Base-by-base conservation (phyloP, 2,113 vertebrate genomes). In the Percina caprodes region DNA sequence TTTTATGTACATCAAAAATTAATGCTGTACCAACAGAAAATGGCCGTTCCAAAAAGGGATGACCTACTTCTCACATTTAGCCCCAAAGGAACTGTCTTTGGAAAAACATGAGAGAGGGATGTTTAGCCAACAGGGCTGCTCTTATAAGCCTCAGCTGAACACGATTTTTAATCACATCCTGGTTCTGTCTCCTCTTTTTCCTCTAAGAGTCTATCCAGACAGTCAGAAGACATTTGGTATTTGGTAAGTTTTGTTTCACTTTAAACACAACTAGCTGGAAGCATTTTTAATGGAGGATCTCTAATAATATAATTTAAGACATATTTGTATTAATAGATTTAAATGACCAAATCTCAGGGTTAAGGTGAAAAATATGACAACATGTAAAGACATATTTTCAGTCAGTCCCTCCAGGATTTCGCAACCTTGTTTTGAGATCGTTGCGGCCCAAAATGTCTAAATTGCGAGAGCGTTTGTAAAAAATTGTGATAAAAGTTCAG, bases 61-160 rank as follows among this genome's bases (percentile, higher is more conserved):
- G 94, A 94, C 94, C 93, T 91, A 95, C 88, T 94, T 95, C 92
- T 80, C 88, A 93, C 87, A 91, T 91, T 92, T 92, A 88, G 90
- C 91, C 92, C 90, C 88, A 82, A 85, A 92, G 93, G 90, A 94
- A 76, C 85, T 72, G 72, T 91, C 83, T 93, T 84, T 92, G 87
- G 86, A 93, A 92, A 88, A 93, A 92, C 86, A 91, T 91, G 73
- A 88, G 69, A 87, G 85, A 88, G 52, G 66, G 86, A 93, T 88
- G 80, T 90, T 90, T 91, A 84, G 92, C 92, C 90, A 89, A 83
- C 72, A 92, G 92, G 82, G 74, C 77, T 90, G 85, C 81, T 90
- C 87, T 82, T 77, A 75, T 82, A 88, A 85, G 82, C 79, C 79
- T 77, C 69, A 59, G 70, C 59, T 78, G 61, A 89, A 85, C 87